These are phyloP conservation scores for Thecocarcelia acutangulata DNA, from an alignment of 2,888 invertebrate genomes.

Conservation along the genomic window DNA sequence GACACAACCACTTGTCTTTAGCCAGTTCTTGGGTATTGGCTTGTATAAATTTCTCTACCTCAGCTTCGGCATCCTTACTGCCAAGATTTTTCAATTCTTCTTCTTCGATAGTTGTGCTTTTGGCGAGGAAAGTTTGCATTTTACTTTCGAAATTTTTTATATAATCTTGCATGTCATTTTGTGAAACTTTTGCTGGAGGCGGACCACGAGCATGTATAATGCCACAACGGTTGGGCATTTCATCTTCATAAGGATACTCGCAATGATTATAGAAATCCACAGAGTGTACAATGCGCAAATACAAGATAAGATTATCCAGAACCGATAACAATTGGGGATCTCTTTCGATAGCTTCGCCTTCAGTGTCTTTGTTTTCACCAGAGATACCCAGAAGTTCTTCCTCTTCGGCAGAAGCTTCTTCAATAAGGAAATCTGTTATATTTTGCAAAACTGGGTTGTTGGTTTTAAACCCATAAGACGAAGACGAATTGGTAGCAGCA, in stretches of 20 bases:
- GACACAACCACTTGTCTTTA: conserved; percentile 99
- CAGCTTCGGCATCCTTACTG: conserved; percentile 85
- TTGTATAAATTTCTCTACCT: conserved; percentile 95
- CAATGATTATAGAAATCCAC: conserved; percentile 99
- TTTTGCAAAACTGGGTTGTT: conserved; percentile 97
- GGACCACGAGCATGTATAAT: conserved; percentile 98
- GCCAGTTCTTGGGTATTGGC: conserved; percentile 98
- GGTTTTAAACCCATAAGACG: conserved; percentile 86
- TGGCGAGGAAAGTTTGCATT: conserved; percentile 93
- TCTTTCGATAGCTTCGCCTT: conserved; percentile 85
- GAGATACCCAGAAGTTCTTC: conserved; percentile 92
- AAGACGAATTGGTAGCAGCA: conserved; percentile 33
- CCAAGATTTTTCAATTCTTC: conserved; percentile 93
- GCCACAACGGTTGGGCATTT: conserved; percentile 99
- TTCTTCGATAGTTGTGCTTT: conserved; percentile 87
- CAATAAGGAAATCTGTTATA: conserved; percentile 98
- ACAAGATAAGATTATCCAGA: conserved; percentile 91
- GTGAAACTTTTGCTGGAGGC: conserved; percentile 89
- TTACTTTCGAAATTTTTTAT: conserved; percentile 93
- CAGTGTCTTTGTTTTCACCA: conserved; percentile 82
- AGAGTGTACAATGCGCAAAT: conserved; percentile 97
- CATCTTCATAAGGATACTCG: conserved; percentile 99
- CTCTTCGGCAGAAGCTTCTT: conserved; percentile 99
- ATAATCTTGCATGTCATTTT: conserved; percentile 84
- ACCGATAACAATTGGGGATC: conserved; percentile 89